Percentiles rank a stretch among this genome's conserved stretches.
Conservation (phyloP, 2,797 vertebrate genomes). For the Acanthiza pusilla region DNA sequence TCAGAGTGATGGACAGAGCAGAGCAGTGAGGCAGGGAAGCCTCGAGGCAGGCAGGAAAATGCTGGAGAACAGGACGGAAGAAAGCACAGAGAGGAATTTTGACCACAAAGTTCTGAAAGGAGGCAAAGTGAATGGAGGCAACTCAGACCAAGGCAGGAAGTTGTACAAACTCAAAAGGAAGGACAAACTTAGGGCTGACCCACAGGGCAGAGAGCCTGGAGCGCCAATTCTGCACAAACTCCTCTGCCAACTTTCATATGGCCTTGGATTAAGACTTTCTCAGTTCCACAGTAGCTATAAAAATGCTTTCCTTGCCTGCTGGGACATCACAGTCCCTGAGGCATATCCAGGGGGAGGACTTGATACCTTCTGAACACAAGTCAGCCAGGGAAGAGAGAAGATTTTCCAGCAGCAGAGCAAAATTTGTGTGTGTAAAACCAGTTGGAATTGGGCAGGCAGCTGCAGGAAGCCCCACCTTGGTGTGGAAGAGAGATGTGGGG, state of each 20-base stretch:
- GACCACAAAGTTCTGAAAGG: background rate
- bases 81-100: background rate
- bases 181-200: background rate
- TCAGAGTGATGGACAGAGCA: background rate
- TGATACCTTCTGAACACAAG: background rate
- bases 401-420: background rate
- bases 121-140: background rate
- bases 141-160: background rate
- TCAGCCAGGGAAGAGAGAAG: background rate
- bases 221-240: background rate
- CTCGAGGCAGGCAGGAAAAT: background rate
- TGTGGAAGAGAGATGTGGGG: background rate
- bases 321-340: background rate
- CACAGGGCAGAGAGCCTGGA: background rate
- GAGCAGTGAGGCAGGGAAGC: background rate
- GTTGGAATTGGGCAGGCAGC: background rate
- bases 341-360: background rate
- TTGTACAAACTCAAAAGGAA: background rate
- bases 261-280: background rate
- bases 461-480: background rate
- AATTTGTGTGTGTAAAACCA: background rate
- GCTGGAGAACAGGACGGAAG: background rate
- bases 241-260: background rate
- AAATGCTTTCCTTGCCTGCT: background rate
- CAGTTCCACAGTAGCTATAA: background rate